phyloP scores from a whole-genome alignment of 1,140 invertebrate species.

The Vanessa atalanta region DNA sequence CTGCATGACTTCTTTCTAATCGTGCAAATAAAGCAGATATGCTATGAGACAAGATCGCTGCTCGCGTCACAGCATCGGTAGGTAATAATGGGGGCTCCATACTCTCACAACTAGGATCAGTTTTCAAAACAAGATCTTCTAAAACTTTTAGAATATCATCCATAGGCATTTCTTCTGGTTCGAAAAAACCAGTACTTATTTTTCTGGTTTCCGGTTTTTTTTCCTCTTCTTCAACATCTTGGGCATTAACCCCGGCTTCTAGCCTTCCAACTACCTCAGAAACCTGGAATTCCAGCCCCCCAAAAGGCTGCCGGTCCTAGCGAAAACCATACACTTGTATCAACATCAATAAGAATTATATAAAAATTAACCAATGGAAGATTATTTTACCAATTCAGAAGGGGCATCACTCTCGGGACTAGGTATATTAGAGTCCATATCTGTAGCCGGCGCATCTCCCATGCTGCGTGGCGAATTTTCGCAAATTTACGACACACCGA shows the following conservation, averaged over 20 bases:
- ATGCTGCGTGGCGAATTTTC: constrained; percentile 73
- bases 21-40: constrained; percentile 87
- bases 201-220: constrained; percentile 65
- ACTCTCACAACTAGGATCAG: constrained; percentile 69
- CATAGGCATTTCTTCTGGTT: constrained; percentile 72
- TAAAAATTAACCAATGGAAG: constrained; percentile 4
- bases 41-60: constrained; percentile 87
- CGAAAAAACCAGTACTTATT: constrained; percentile 70
- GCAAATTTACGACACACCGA: constrained; percentile 63
- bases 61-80: constrained; percentile 81
- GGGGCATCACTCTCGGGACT: constrained; percentile 47
- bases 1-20: constrained; percentile 85
- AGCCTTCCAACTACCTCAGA: constrained; percentile 84
- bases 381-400: constrained; percentile 55
- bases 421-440: constrained; percentile 58
- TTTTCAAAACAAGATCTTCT: constrained; percentile 70
- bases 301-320: constrained; percentile 78
- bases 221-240: constrained; percentile 62
- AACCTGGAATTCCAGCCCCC: constrained; percentile 84
- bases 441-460: constrained; percentile 68
- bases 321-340: constrained; percentile 40
- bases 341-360: constrained; percentile 18
- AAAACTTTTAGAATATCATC: constrained; percentile 75
- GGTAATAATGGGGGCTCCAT: constrained; percentile 67
- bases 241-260: constrained; percentile 82